Percentiles rank a stretch among this genome's conserved stretches.
These are phyloP conservation scores for Eurosta solidaginis DNA, from an alignment of 1,140 invertebrate species.

Conservation along the genomic window DNA sequence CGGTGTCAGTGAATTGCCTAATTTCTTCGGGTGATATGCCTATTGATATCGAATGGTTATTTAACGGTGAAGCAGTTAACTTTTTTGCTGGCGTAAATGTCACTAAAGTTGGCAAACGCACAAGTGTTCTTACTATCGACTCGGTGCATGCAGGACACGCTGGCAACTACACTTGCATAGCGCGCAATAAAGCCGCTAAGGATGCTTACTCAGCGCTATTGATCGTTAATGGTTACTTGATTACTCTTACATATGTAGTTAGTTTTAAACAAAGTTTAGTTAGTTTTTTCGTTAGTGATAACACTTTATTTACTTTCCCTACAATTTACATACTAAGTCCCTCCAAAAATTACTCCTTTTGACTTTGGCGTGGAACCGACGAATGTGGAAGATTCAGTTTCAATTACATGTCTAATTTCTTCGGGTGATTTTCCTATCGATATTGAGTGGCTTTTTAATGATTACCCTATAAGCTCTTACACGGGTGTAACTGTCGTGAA, in stretches of 20 bases:
- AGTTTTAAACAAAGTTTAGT: not conserved
- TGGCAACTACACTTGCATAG: slow-evolving; percentile 71
- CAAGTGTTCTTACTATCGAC: slow-evolving; percentile 63
- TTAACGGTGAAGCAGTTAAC: slow-evolving; percentile 59
- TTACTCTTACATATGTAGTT: not conserved
- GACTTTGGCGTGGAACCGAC: slow-evolving; percentile 76
- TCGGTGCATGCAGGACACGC: slow-evolving; percentile 67
- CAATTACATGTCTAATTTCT: slow-evolving; percentile 75
- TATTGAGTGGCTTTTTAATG: slow-evolving; percentile 79
- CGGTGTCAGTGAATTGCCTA: slow-evolving; percentile 70
- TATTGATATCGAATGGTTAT: slow-evolving; percentile 66
- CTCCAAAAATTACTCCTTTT: slow-evolving; percentile 78
- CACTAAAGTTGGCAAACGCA: slow-evolving; percentile 61
- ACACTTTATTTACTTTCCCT: slow-evolving; percentile 14
- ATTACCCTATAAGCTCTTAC: slow-evolving; percentile 66
- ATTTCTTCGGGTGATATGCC: slow-evolving; percentile 71
- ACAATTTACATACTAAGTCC: slow-evolving; percentile 62
- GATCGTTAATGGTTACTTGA: slow-evolving; percentile 63
- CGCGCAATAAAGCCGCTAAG: slow-evolving; percentile 66
- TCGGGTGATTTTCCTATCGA: slow-evolving; percentile 78
- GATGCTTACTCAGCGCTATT: slow-evolving; percentile 63
- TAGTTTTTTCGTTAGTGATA: not conserved
- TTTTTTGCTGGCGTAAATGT: slow-evolving; percentile 53
- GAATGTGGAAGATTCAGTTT: slow-evolving; percentile 79
- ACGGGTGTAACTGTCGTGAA: slow-evolving; percentile 73